Evolutionary conservation across 1,140 invertebrate genomes (phyloP).

Genomic region (Penaeus chinensis): DNA sequence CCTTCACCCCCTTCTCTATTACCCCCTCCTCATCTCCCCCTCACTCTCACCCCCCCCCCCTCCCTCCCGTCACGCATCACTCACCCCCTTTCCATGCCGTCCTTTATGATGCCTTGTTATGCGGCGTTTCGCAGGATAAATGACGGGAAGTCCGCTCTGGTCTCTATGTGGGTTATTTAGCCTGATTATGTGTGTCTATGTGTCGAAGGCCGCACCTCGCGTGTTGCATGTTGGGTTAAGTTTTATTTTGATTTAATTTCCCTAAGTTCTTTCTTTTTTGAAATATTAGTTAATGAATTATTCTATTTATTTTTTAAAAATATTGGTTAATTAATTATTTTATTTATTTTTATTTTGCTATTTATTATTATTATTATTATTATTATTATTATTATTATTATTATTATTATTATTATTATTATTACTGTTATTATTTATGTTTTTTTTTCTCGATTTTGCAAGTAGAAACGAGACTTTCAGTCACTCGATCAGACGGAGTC

Average conservation of each 20-base stretch:
- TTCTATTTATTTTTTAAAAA: background rate
- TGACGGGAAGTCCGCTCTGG: no score
- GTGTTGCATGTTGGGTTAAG: no score
- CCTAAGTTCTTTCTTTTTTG: no score
- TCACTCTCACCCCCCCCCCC: background rate
- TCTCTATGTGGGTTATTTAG: no score
- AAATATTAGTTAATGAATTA: no score
- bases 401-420: conserved; percentile 10
- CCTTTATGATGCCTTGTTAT: background rate
- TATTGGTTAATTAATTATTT: background rate
- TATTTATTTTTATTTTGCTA: background rate
- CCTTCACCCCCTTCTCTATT: background rate
- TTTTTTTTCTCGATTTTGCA: background rate
- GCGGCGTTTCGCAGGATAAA: background rate
- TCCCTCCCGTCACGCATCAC: background rate
- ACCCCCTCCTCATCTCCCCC: background rate
- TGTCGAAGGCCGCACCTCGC: no score
- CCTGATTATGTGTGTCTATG: no score
- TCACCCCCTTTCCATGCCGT: no score
- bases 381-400: conserved; percentile 16
- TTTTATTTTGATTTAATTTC: no score
- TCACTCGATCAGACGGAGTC: no score
- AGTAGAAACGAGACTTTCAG: no score
- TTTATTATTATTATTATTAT: conserved; percentile 13
- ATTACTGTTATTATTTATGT: background rate